Conservation (phyloP, 2,113 vertebrate genomes). For the Gallinago media region DNA sequence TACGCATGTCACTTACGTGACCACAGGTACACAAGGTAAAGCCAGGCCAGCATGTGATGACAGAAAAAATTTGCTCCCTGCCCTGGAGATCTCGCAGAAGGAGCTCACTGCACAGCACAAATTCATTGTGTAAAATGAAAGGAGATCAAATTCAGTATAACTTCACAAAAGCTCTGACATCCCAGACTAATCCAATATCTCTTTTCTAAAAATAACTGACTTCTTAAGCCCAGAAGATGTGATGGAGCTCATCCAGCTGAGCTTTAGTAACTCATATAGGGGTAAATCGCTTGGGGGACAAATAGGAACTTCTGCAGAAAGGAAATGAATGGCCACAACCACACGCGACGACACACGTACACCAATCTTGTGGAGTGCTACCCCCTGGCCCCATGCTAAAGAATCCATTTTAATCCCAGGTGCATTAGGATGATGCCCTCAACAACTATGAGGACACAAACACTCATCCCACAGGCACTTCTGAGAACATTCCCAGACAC, state of each 20-base stretch:
- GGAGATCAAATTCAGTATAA: background rate
- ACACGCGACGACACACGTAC: rapidly evolving
- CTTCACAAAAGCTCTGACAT: background rate
- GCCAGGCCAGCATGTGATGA: background rate
- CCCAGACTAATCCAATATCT: background rate
- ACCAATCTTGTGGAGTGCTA: rapidly evolving
- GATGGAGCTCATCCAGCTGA: background rate
- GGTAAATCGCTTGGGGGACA: background rate
- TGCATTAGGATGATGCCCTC: rapidly evolving
- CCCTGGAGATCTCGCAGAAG: background rate
- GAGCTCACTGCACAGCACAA: background rate
- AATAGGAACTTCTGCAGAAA: background rate
- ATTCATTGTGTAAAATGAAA: background rate
- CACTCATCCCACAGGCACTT: rapidly evolving
- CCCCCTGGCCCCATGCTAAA: rapidly evolving
- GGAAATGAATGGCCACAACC: background rate
- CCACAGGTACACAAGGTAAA: background rate
- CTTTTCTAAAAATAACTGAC: constrained; percentile 10
- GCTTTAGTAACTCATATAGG: background rate
- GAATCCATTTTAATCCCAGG: rapidly evolving
- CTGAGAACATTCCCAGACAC: background rate
- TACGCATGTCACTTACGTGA: rapidly evolving
- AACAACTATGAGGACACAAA: rapidly evolving
- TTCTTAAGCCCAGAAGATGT: background rate
- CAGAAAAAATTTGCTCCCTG: background rate